These are phyloP conservation scores for Epizoanthus illoricatus DNA, from an alignment of 92 coral and sea anemone species.

Conservation along the genomic window DNA sequence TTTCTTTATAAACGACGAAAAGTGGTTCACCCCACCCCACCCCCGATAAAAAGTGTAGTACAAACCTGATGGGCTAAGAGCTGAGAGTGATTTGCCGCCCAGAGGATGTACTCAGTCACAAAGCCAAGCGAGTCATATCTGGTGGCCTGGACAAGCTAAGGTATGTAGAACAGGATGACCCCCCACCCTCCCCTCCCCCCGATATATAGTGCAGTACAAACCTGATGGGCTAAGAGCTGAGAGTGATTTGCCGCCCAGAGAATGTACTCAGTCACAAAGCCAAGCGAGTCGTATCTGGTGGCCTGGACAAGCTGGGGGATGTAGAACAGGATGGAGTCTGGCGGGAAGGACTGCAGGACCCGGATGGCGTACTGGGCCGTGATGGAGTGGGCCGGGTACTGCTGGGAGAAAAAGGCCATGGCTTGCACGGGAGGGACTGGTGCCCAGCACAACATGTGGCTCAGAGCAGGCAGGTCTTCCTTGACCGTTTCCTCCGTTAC, in stretches of 20 bases:
- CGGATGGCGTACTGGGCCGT: conserved; percentile 98
- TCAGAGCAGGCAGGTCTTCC: conserved; percentile 86
- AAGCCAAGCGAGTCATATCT: conserved; percentile 95
- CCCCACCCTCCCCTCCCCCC: too few species aligned
- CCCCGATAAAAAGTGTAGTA: background rate
- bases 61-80: conserved; percentile 96
- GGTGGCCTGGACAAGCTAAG: conserved; percentile 94
- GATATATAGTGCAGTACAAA: conserved; percentile 9
- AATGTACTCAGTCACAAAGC: conserved; percentile 94
- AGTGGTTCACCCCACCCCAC: too few species aligned
- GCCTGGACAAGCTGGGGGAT: conserved; percentile 98
- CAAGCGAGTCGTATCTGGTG: conserved; percentile 91
- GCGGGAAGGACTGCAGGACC: conserved; percentile 96
- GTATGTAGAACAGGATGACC: conserved; percentile 88
- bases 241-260: conserved; percentile 97
- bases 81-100: conserved; percentile 97
- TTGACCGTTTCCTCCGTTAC: conserved; percentile 86
- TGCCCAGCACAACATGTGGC: conserved; percentile 93
- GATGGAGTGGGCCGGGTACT: conserved; percentile 94
- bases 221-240: conserved; percentile 98
- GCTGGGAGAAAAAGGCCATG: conserved; percentile 94
- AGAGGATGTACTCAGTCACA: conserved; percentile 91
- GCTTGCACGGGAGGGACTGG: conserved; percentile 97
- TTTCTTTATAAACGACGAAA: too few species aligned
- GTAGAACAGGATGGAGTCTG: conserved; percentile 90